These are phyloP conservation scores for Himalopsyche tibetana DNA, from an alignment of 2,888 invertebrate genomes.

Conservation along the genomic window DNA sequence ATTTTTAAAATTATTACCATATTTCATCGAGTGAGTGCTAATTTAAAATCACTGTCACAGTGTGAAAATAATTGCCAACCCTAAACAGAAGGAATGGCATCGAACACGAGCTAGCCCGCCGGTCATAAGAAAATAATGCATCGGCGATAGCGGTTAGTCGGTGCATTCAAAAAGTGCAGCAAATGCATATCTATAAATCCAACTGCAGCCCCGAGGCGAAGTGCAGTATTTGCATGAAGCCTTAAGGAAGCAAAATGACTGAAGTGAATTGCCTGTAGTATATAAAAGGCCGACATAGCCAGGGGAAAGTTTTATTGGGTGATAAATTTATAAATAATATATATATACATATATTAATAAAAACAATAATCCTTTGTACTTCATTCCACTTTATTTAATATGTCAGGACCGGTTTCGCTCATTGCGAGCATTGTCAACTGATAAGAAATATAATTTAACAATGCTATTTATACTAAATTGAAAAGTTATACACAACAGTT, in stretches of 20 bases:
- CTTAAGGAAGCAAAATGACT: background rate
- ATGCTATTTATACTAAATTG: too few relatives aligned
- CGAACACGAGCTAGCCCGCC: background rate
- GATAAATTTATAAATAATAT: too few relatives aligned
- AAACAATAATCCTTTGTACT: too few relatives aligned
- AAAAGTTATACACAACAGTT: too few relatives aligned
- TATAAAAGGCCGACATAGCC: background rate
- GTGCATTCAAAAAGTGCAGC: constrained; percentile 14
- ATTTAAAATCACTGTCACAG: too few relatives aligned
- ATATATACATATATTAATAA: too few relatives aligned
- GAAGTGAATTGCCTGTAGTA: background rate
- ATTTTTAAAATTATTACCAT: too few relatives aligned
- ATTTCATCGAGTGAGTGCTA: too few relatives aligned
- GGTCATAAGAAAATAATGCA: constrained; percentile 4
- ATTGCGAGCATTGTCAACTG: too few relatives aligned
- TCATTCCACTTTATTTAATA: too few relatives aligned
- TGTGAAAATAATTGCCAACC: background rate
- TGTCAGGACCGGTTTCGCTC: too few relatives aligned
- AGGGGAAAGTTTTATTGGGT: background rate
- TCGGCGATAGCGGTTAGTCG: background rate
- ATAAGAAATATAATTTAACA: too few relatives aligned
- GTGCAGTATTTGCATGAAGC: constrained; percentile 10
- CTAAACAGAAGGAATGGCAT: background rate
- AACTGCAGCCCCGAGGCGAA: background rate
- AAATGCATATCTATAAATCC: constrained; percentile 22